Evolutionary conservation across 2,113 vertebrate genomes (phyloP), one percentile per base, ranked within the genome.

Genomic region (Trogon surrucura): DNA sequence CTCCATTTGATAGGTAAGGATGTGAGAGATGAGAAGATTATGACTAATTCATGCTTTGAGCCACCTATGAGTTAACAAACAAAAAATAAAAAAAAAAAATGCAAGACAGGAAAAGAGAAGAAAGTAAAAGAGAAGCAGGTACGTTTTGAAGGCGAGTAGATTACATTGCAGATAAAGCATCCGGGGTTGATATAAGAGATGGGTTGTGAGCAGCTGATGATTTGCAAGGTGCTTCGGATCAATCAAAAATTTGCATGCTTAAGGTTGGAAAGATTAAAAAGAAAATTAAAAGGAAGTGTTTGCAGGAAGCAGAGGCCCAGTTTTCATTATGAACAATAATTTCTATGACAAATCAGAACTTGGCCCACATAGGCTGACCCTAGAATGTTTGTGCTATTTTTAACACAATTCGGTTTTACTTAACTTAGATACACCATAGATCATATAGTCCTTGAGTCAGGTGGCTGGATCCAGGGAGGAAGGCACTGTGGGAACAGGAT

Each of bases 1-100:
- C 20, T 77, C 61, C 32, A 29, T 51, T 94, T 86, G 94, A 89
- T 92, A 97, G 91, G 94, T 80, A 85, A 89, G 96, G 89, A 96
- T 78, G 94, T 34, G n/a, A 85, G 73, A 89, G 80, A 91, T 85
- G 81, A 89, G 91, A 41, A 82, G 66, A 86, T 94, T 66, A 73
- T 95, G 69, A 91, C 53, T 80, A 91, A 93, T 97, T 95, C 87
- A 72, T 88, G 83, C 56, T 82, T 72, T 64, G 61, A 93, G 85
- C 64, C 34, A 58, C 51, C 36, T 58, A 65, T 0, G 16, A 92
- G 36, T 79, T 66, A 45, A 90, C 71, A 61, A 51, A 60, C 41
- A 41, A 41, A 41, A 41, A 41, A 41, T 10, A 36, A 69, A 18
- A 65, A 48, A 47, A 10, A 48, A 45, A 25, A 13, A 61, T 48